These are phyloP conservation scores for Fragum fragum DNA, from an alignment of 2,888 invertebrate species.

Conservation along the genomic window DNA sequence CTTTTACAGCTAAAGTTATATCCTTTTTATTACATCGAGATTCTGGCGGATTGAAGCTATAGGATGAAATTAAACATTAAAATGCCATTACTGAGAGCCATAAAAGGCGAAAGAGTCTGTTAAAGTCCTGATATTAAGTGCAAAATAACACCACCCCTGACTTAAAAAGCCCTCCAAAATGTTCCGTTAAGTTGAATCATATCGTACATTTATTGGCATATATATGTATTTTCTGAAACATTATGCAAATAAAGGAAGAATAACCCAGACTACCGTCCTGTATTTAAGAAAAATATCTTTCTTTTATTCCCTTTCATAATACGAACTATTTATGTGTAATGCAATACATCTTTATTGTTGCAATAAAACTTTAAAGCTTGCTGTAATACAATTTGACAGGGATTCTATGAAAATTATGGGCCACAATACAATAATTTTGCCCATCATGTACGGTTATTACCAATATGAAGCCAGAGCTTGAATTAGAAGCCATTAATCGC, in stretches of 20 bases:
- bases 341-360: conserved; percentile 61
- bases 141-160: conserved; percentile 34
- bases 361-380: conserved; percentile 66
- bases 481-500: conserved; percentile 58
- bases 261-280: conserved; percentile 22
- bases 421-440: conserved; percentile 62
- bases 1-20: conserved; percentile 66
- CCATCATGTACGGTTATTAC: conserved; percentile 64
- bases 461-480: conserved; percentile 49
- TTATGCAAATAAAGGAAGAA: conserved; percentile 30
- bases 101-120: conserved; percentile 53
- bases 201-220: conserved; percentile 26
- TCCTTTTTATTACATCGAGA: conserved; percentile 62
- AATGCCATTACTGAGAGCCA: conserved; percentile 62
- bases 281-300: conserved; percentile 25
- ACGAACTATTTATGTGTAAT: conserved; percentile 62
- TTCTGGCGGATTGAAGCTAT: conserved; percentile 61
- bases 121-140: conserved; percentile 36
- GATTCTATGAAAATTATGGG: conserved; percentile 62
- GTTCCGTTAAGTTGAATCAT: conserved; percentile 24
- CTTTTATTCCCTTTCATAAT: conserved; percentile 44
- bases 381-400: conserved; percentile 52
- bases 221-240: conserved; percentile 29
- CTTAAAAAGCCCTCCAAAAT: conserved; percentile 20
- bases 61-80: conserved; percentile 69